A percentile compares a stretch with the other conserved stretches of the same genome.
Evolutionary conservation across 2,797 vertebrate genomes (phyloP).

Genomic region (Sebastes iracundus): DNA sequence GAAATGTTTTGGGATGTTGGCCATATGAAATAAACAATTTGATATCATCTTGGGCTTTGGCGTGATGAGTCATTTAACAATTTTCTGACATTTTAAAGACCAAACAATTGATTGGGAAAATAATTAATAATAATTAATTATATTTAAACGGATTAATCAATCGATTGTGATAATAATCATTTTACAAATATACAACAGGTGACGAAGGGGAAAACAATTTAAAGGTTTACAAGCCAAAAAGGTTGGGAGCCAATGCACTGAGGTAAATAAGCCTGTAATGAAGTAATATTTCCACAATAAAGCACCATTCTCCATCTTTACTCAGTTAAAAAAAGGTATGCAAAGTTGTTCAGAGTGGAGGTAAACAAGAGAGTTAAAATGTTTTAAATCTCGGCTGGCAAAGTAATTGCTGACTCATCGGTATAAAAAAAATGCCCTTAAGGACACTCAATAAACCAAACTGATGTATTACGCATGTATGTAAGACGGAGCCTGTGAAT

Average conservation of each 20-base stretch:
- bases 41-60: neutral
- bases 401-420: neutral
- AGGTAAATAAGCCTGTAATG: neutral
- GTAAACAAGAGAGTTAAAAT: neutral
- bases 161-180: neutral
- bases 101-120: too few species aligned
- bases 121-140: too few species aligned
- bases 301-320: neutral
- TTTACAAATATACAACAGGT: neutral
- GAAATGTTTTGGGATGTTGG: neutral
- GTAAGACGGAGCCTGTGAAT: neutral
- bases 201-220: neutral
- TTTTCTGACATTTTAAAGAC: too few species aligned
- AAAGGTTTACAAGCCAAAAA: neutral
- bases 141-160: neutral
- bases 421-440: neutral
- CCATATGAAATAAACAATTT: neutral
- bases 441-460: neutral
- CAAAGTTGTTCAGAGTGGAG: neutral
- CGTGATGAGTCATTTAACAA: neutral
- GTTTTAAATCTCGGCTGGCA: neutral
- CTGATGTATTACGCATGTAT: neutral
- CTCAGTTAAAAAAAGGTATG: neutral
- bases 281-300: neutral
- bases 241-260: neutral